These are phyloP conservation scores for Eupsilia transversa DNA, from an alignment of 2,888 invertebrate species.

Conservation along the genomic window DNA sequence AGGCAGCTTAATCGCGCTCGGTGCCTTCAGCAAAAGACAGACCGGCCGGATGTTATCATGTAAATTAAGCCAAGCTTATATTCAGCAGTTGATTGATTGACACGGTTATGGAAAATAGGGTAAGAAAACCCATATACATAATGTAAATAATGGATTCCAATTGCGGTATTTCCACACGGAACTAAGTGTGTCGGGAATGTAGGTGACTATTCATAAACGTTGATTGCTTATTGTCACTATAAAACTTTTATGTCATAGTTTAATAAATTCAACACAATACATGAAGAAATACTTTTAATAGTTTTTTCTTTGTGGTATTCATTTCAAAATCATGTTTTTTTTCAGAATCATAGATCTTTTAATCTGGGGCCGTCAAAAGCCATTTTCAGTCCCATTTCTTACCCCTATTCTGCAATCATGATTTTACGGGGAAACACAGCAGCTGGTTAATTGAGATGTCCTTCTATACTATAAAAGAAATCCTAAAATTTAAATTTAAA, in stretches of 20 bases:
- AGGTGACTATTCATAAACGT: constrained; percentile 16
- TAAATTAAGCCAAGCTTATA: not conserved
- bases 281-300: not conserved
- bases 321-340: not conserved
- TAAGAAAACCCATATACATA: constrained; percentile 36
- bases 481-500: too few species aligned
- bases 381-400: not conserved
- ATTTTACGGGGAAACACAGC: not conserved
- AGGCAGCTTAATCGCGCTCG: too few species aligned
- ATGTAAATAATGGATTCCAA: constrained; percentile 40
- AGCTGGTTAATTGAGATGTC: too few species aligned
- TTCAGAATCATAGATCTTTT: not conserved
- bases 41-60: not conserved
- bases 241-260: constrained; percentile 17
- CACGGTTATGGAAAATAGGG: constrained; percentile 38
- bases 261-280: not conserved
- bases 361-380: not conserved
- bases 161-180: constrained; percentile 54
- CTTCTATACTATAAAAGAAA: too few species aligned
- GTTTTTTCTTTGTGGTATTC: not conserved
- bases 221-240: not conserved
- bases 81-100: not conserved
- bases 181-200: constrained; percentile 29
- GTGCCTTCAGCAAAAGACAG: not conserved
- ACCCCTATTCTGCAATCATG: not conserved